Evolutionary conservation across 1,140 invertebrate species (phyloP).

Genomic region (Leptopilina clavipes): DNA sequence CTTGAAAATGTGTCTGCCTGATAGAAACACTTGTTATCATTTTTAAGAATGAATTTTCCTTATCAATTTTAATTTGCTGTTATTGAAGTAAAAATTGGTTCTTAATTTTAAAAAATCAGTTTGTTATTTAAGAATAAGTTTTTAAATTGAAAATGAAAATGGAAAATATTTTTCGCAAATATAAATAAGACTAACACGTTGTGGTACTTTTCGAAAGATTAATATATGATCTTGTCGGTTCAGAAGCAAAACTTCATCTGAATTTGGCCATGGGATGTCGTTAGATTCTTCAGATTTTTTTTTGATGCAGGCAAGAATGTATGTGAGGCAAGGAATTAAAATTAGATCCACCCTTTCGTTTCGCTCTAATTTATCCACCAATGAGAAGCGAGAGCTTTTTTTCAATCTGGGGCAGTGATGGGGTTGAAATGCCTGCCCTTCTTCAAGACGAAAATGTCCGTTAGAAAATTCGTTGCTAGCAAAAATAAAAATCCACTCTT

Average conservation of each 20-base stretch:
- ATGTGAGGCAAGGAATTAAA: slow-evolving; percentile 37
- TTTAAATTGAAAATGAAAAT: too few species aligned
- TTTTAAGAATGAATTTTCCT: neutral
- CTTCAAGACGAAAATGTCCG: slow-evolving; percentile 35
- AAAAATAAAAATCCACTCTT: neutral
- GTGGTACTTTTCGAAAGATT: neutral
- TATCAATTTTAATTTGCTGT: neutral
- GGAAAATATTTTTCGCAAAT: too few species aligned
- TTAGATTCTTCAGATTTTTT: slow-evolving; percentile 35
- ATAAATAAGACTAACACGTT: neutral
- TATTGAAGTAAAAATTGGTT: neutral
- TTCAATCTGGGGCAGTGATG: slow-evolving; percentile 56
- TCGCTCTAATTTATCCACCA: slow-evolving; percentile 66
- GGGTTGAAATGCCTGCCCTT: slow-evolving; percentile 56
- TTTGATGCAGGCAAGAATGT: slow-evolving; percentile 38
- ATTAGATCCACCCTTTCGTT: slow-evolving; percentile 59
- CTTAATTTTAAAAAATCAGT: neutral
- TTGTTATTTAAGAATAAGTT: neutral
- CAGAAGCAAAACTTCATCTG: slow-evolving; percentile 4
- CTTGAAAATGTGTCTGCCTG: neutral
- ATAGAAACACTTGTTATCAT: slow-evolving; percentile 2
- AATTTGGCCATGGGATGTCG: slow-evolving; percentile 38
- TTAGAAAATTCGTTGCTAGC: slow-evolving; percentile 29
- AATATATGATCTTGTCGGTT: slow-evolving; percentile 15
- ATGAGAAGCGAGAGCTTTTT: slow-evolving; percentile 50